Conservation (phyloP, 92 coral and sea anemone genomes). For the Ricordea florida region DNA sequence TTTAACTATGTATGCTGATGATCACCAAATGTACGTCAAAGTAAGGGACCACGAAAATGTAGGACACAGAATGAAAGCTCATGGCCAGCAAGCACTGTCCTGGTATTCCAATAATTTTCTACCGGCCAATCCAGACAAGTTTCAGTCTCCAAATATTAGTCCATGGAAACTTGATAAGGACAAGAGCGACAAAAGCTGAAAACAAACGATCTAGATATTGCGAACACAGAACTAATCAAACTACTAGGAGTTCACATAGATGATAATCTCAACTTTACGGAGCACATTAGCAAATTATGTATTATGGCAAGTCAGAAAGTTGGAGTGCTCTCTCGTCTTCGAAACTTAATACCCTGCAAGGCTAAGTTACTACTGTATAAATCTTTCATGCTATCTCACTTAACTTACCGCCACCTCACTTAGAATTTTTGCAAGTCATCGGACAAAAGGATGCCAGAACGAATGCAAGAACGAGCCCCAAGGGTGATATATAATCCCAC, state of each 20-base stretch:
- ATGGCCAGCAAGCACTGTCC: background rate
- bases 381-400: background rate
- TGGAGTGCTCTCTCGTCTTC: background rate
- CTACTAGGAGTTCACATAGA: background rate
- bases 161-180: background rate
- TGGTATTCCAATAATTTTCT: background rate
- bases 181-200: background rate
- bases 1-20: no score
- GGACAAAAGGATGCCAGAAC: background rate
- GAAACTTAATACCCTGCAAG: background rate
- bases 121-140: constrained; percentile 7
- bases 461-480: no score
- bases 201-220: background rate
- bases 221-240: background rate
- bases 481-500: no score
- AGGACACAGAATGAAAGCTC: background rate
- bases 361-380: background rate
- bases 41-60: constrained; percentile 4
- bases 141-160: constrained; percentile 6
- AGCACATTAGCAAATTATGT: background rate
- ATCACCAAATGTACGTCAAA: no score
- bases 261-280: background rate
- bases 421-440: background rate
- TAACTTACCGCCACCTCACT: no score
- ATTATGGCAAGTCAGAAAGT: background rate